A percentile compares a stretch with the other conserved stretches of the same genome.
Conservation (phyloP, 2,113 vertebrate genomes). For the Lipotes vexillifer region DNA sequence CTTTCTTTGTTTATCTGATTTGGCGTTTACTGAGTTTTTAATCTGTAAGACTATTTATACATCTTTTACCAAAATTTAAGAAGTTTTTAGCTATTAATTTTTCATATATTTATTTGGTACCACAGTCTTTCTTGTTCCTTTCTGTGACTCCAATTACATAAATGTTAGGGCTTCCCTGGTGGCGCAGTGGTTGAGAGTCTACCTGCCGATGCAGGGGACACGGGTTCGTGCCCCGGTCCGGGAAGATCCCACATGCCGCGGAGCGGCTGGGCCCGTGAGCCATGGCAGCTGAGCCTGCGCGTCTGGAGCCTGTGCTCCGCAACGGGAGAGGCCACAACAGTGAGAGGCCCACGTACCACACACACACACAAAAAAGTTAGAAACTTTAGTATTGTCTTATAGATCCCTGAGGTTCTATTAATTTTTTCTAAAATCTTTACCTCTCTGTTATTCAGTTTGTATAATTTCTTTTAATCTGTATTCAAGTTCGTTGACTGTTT, state of each 20-base stretch:
- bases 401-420: neutral
- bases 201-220: too few relatives aligned
- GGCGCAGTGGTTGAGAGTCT: too few relatives aligned
- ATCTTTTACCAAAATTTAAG: neutral
- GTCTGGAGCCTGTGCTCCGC: too few relatives aligned
- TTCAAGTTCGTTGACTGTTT: neutral
- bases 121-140: neutral
- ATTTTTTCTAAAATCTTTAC: neutral
- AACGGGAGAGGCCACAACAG: too few relatives aligned
- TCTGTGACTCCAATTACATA: neutral
- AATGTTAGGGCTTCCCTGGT: too few relatives aligned
- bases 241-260: too few relatives aligned
- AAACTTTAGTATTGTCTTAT: neutral
- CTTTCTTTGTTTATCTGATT: neutral
- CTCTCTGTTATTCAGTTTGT: neutral
- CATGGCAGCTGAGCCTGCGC: too few relatives aligned
- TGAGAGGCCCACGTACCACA: too few relatives aligned
- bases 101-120: neutral
- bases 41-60: neutral
- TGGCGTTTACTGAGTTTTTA: neutral
- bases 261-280: too few relatives aligned
- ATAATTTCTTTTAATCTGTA: neutral
- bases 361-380: too few relatives aligned
- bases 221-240: too few relatives aligned
- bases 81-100: neutral